Evolutionary conservation across 2,113 vertebrate genomes (phyloP).

Genomic region (Vulpes vulpes): DNA sequence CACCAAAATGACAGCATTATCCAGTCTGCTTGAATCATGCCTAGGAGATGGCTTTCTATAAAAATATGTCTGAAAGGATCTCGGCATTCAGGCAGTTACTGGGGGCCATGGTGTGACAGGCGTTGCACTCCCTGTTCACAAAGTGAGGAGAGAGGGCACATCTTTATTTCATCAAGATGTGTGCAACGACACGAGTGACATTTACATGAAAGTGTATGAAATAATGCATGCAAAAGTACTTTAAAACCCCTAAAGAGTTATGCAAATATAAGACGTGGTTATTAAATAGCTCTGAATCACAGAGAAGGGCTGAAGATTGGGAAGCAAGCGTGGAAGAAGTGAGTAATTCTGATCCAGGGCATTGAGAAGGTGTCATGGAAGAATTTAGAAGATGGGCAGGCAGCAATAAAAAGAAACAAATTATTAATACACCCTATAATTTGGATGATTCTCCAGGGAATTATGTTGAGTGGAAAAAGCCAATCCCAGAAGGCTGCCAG

Average conservation of each 20-base stretch:
- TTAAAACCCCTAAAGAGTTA: background rate
- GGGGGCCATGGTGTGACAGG: accelerated
- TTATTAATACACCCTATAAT: background rate
- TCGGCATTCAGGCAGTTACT: background rate
- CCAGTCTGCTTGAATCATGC: background rate
- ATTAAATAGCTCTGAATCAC: background rate
- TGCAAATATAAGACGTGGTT: background rate
- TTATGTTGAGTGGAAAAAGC: background rate
- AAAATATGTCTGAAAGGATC: background rate
- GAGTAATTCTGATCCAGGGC: background rate
- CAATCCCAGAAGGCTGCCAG: background rate
- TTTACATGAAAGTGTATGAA: background rate
- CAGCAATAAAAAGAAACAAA: background rate
- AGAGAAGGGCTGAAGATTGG: background rate
- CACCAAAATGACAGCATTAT: background rate
- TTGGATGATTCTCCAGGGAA: background rate
- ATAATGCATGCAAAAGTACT: background rate
- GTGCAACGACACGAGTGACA: background rate
- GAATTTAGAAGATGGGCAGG: too few relatives aligned
- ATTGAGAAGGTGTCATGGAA: background rate
- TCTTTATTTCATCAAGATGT: background rate
- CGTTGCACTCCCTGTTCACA: accelerated
- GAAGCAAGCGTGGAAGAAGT: background rate
- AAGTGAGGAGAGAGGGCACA: background rate
- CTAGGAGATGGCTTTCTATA: background rate